Evolutionary conservation across 2,888 invertebrate species (phyloP), one percentile per base, ranked within the genome.

Genomic region (Protophormia terraenovae): DNA sequence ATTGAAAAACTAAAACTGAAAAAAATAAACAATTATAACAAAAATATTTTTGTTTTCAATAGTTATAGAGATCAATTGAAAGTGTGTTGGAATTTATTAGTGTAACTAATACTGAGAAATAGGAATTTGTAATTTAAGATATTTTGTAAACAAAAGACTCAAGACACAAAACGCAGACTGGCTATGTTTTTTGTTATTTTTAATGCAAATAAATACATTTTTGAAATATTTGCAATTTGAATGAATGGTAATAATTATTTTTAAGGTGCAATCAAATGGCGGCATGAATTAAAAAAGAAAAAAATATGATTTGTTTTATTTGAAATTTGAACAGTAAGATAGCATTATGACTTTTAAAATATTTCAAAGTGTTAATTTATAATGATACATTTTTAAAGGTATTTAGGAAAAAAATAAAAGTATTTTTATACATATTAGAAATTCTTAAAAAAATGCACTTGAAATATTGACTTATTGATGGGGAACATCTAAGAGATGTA

Each of bases 61-160:
- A 35, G n/a, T 27, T 27, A 62, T 41, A 22, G 69, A 82, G 41
- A 27, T 35, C 64, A 64, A 71, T 66, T 71, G 71, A 71, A 71
- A 64, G 62, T 64, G 38, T 71, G 53, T 64, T 64, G 64, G 45
- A 55, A 76, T 71, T 71, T 53, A 60, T 60, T 6, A 38, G 10
- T 50, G 50, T 27, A 75, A 38, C 16, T 41, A 19, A 41, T 19
- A 53, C 19, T 27, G 14, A 0, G 10, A 41, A 53, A 62, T 64
- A 50, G 62, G 38, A 73, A 60, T 32, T 58, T 29, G 58, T 29
- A 45, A 73, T 62, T 24, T 22, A 73, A 62, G 45, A 62, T 24
- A 62, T 50, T 38, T 47, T 75, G 62, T 27, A 38, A 75, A 64
- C 75, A 62, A 75, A 75, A 75, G 62, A 62, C 32, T 60, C 47